Evolutionary conservation across 2,113 vertebrate species (phyloP).

Genomic region (Neodon shergylaensis): DNA sequence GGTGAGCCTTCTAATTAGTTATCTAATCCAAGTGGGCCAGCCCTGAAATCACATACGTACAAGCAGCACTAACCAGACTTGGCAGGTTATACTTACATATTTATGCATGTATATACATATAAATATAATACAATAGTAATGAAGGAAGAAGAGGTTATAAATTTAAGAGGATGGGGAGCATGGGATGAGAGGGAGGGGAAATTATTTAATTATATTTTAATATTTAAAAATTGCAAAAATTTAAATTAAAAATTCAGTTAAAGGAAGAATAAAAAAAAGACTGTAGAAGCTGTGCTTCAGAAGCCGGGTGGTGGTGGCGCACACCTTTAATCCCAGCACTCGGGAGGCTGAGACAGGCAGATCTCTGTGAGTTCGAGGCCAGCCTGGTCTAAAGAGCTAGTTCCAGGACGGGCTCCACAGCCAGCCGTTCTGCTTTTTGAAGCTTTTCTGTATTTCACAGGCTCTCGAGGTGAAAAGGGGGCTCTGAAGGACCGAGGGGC

Average conservation of each 20-base stretch:
- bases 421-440: background rate
- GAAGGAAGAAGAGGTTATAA: background rate
- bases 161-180: background rate
- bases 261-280: background rate
- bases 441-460: background rate
- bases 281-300: too few relatives aligned
- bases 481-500: too few relatives aligned
- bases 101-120: too few relatives aligned
- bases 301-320: too few relatives aligned
- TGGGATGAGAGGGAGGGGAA: background rate
- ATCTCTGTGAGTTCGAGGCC: too few relatives aligned
- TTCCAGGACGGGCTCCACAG: too few relatives aligned
- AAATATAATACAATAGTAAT: background rate
- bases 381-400: too few relatives aligned
- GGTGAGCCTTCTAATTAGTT: background rate
- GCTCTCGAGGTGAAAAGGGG: background rate
- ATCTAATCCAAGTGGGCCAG: background rate
- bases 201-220: background rate
- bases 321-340: too few relatives aligned
- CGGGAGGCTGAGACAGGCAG: too few relatives aligned
- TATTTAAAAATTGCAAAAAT: background rate
- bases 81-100: background rate
- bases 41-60: background rate
- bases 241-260: background rate
- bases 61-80: too few relatives aligned